Conservation (phyloP, 1,140 invertebrate species). For the Fopius arisanus region DNA sequence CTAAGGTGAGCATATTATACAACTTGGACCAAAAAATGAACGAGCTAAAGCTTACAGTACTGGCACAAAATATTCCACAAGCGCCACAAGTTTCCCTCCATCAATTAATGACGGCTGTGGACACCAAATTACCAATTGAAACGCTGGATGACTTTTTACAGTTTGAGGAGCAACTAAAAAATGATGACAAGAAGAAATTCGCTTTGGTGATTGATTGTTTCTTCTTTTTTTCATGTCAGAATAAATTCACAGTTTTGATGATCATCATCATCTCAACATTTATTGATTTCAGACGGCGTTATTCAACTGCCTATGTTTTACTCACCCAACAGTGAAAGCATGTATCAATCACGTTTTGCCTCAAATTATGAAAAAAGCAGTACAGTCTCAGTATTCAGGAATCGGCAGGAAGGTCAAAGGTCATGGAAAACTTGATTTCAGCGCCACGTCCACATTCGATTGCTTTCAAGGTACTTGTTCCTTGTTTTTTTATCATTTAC, state of each 20-base stretch:
- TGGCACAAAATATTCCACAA: constrained; percentile 8
- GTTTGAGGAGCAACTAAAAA: not conserved
- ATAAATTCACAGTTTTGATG: too few relatives aligned
- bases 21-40: constrained; percentile 21
- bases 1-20: constrained; percentile 18
- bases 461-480: too few relatives aligned
- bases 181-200: constrained; percentile 16
- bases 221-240: too few relatives aligned
- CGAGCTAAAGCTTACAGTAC: constrained; percentile 9
- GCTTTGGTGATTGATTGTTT: constrained; percentile 20
- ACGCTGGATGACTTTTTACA: not conserved
- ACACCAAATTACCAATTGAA: constrained; percentile 12
- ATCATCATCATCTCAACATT: not conserved
- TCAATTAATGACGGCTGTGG: not conserved
- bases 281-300: not conserved
- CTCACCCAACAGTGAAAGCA: not conserved
- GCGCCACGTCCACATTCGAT: too few relatives aligned
- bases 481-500: too few relatives aligned
- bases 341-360: constrained; percentile 6
- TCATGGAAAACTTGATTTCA: too few relatives aligned
- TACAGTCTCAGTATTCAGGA: too few relatives aligned
- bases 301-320: not conserved
- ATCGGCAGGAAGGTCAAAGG: too few relatives aligned
- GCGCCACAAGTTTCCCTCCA: not conserved
- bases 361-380: not conserved